These are phyloP conservation scores for Lasioglossum baleicum DNA, from an alignment of 1,140 invertebrate species.

Conservation along the genomic window DNA sequence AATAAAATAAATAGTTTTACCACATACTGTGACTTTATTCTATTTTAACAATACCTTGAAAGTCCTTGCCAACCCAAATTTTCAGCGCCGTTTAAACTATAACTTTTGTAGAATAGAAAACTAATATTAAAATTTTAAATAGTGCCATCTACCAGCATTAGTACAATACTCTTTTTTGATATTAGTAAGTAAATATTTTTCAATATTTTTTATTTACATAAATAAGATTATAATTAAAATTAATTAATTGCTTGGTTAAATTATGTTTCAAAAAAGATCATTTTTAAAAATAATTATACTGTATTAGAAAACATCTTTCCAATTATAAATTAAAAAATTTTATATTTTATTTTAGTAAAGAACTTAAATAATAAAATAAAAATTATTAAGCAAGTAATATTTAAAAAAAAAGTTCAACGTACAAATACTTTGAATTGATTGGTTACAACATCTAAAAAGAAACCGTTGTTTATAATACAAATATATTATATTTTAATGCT, in stretches of 20 bases:
- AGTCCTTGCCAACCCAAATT: slow-evolving; percentile 56
- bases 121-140: slow-evolving; percentile 23
- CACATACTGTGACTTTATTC: slow-evolving; percentile 48
- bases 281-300: too few relatives aligned
- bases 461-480: not conserved
- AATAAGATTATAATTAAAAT: too few relatives aligned
- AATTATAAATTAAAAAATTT: too few relatives aligned
- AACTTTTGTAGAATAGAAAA: slow-evolving; percentile 17
- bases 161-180: not conserved
- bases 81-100: slow-evolving; percentile 24
- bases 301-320: too few relatives aligned
- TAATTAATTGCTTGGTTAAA: too few relatives aligned
- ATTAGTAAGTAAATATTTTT: too few relatives aligned
- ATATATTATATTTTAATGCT: not conserved
- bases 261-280: too few relatives aligned
- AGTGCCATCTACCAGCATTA: slow-evolving; percentile 42
- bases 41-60: slow-evolving; percentile 68
- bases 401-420: slow-evolving; percentile 22
- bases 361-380: too few relatives aligned
- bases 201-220: too few relatives aligned
- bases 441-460: too few relatives aligned
- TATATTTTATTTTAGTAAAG: too few relatives aligned
- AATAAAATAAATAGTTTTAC: slow-evolving; percentile 20
- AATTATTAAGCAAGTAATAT: too few relatives aligned
- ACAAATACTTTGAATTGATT: slow-evolving; percentile 18